Evolutionary conservation across 2,888 invertebrate genomes (phyloP).

Genomic region (Lepidochrysops patricia): DNA sequence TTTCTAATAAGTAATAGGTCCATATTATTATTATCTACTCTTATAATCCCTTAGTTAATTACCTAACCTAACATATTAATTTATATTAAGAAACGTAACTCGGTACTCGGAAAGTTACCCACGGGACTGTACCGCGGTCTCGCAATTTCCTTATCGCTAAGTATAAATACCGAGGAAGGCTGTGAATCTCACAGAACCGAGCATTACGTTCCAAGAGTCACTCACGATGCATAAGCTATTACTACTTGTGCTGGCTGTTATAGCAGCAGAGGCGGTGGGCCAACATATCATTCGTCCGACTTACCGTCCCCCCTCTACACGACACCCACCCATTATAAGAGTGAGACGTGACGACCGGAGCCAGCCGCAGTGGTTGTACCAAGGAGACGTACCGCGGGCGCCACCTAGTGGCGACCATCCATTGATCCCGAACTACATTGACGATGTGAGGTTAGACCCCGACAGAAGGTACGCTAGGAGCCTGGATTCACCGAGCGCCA

Average conservation of each 20-base stretch:
- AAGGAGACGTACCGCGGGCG: constrained; percentile 15
- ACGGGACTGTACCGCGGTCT: not conserved
- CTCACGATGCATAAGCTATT: constrained; percentile 25
- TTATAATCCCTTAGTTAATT: no score
- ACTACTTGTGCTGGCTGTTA: constrained; percentile 24
- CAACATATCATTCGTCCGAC: constrained; percentile 30
- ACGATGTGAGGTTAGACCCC: constrained; percentile 18
- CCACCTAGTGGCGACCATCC: constrained; percentile 17
- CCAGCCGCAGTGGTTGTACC: constrained; percentile 27
- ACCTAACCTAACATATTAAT: no score
- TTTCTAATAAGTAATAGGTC: no score
- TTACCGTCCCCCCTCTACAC: constrained; percentile 28
- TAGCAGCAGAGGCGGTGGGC: constrained; percentile 28
- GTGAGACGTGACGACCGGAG: constrained; percentile 27
- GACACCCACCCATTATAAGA: constrained; percentile 26
- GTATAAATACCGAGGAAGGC: not conserved
- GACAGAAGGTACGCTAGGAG: constrained; percentile 27
- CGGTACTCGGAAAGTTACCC: not conserved
- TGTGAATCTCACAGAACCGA: not conserved
- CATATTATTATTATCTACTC: no score
- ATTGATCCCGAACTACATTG: constrained; percentile 17
- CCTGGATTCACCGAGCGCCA: constrained; percentile 35
- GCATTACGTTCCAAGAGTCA: not conserved
- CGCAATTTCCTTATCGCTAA: constrained; percentile 1
- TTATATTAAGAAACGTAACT: not conserved